A percentile compares a stretch with the other conserved stretches of the same genome.
These are phyloP conservation scores for Spodoptera picta DNA, from an alignment of 2,888 invertebrate genomes.

Conservation along the genomic window DNA sequence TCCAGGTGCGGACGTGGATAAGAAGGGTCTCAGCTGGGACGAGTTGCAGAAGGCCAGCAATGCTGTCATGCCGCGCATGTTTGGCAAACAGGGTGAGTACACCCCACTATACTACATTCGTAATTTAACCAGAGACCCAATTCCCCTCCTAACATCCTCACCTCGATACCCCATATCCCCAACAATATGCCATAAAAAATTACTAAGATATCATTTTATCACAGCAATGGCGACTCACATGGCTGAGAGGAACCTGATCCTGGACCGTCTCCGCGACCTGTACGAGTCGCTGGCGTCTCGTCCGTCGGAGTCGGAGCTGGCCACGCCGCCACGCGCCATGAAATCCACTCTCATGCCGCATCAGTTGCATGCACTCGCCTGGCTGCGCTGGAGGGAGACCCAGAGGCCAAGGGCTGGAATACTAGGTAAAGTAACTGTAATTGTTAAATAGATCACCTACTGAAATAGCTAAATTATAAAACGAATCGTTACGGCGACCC, in stretches of 20 bases:
- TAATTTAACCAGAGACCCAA: too few species aligned
- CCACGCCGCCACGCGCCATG: conserved; percentile 90
- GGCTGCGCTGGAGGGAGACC: conserved; percentile 97
- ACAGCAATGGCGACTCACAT: conserved; percentile 91
- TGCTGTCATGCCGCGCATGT: conserved; percentile 87
- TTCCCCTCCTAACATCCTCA: too few species aligned
- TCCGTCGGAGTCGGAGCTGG: conserved; percentile 89
- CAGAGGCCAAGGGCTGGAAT: conserved; percentile 96
- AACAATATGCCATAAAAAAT: too few species aligned
- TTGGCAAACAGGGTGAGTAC: conserved; percentile 85
- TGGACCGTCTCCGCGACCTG: conserved; percentile 91
- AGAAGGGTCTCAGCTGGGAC: conserved; percentile 83
- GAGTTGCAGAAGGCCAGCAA: conserved; percentile 86
- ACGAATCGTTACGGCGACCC: too few species aligned
- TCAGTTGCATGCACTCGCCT: conserved; percentile 95
- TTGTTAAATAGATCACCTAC: too few species aligned
- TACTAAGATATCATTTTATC: not conserved
- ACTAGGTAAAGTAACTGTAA: conserved; percentile 86
- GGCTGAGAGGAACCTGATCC: conserved; percentile 91
- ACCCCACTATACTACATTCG: not conserved
- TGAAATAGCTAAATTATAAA: too few species aligned
- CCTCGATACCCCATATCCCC: too few species aligned
- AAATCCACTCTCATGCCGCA: conserved; percentile 93
- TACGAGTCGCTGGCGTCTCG: conserved; percentile 91
- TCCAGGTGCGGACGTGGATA: conserved; percentile 66